Evolutionary conservation across 2,888 invertebrate species (phyloP), one percentile per base, ranked within the genome.

Genomic region (Chelonus formosanus): DNA sequence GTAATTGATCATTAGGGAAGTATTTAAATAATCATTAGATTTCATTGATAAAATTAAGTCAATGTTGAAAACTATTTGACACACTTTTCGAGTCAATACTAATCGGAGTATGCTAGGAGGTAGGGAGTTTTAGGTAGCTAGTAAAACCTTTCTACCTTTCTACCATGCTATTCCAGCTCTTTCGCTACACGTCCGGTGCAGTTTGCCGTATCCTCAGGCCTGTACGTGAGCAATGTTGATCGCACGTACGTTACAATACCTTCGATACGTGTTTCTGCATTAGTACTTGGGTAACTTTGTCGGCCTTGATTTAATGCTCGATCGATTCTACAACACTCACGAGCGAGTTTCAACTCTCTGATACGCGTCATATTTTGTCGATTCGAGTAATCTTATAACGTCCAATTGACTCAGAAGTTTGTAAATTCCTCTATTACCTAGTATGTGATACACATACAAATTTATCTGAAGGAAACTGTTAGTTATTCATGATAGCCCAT

Each of bases 271-370:
- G 7, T 61, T 50, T 43, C 52, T 70, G 67, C 66, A 66, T 70
- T 53, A 64, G 63, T 52, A 65, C 60, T 68, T 43, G 64, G 40
- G 61, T 67, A 68, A 73, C 71, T 73, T 73, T 73, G 70, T 71
- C 71, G 70, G 70, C 71, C 73, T 71, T 71, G 73, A 71, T 71
- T 73, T 70, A 73, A 69, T 68, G 65, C 53, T 47, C 65, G 60
- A 71, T 69, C 71, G 70, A 71, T 70, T 67, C 63, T 66, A 20
- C 20, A 20, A 20, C 20, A 20, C 20, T 20, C 20, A 20, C 20
- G 20, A 20, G 20, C 20, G 20, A 20, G 48, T 20, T 10, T 48
- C 31, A 10, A 48, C 20, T 48, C 10, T 48, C 48, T 48, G 48
- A 48, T 48, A 48, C 31, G 48, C 48, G 48, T 48, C 48, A 48